Evolutionary conservation across 2,797 vertebrate genomes (phyloP).

Genomic region (Columba guinea): DNA sequence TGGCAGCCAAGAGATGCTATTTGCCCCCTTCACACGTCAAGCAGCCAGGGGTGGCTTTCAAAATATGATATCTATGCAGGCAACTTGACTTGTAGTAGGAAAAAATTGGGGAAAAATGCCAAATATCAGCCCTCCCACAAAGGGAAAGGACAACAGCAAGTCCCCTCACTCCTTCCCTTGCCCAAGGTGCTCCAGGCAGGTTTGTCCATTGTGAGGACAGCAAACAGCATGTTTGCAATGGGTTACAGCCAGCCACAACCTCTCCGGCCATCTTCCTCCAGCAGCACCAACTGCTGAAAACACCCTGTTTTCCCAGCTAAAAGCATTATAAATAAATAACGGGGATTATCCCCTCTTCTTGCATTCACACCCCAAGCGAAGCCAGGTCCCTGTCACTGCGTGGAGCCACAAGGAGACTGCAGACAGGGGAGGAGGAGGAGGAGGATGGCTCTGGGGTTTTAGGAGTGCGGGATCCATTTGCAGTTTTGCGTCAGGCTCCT

Average conservation of each 20-base stretch:
- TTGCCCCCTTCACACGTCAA: fast-evolving
- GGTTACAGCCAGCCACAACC: not conserved
- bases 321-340: not conserved
- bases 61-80: fast-evolving
- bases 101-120: fast-evolving
- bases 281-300: not conserved
- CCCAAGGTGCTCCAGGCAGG: not conserved
- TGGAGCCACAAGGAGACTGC: not conserved
- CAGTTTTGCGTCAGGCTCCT: not conserved
- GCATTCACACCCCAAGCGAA: fast-evolving
- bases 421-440: not conserved
- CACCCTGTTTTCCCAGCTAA: not conserved
- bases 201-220: not conserved
- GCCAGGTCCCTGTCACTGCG: not conserved
- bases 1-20: not conserved
- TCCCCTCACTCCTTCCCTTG: not conserved
- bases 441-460: fast-evolving
- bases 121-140: not conserved
- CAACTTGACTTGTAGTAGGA: not conserved
- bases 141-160: not conserved
- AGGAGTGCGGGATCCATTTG: not conserved
- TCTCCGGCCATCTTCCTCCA: not conserved
- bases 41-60: not conserved
- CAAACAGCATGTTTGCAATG: fast-evolving
- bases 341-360: not conserved